Base-by-base conservation (phyloP, 1,140 invertebrate genomes). In the Rhopalosiphum maidis region DNA sequence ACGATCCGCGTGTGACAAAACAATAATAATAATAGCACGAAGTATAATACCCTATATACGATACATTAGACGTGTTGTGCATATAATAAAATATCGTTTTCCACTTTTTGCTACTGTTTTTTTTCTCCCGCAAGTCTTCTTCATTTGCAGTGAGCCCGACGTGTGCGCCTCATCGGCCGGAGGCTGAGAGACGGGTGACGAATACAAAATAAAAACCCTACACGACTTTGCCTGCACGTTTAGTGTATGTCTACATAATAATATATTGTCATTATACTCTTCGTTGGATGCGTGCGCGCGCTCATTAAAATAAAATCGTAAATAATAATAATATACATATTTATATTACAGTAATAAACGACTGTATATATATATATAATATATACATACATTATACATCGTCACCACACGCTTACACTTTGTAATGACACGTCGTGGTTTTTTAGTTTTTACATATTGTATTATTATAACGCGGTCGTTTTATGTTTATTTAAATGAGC, bases 401-500 rank as follows among this genome's bases (percentile, higher is more conserved):
- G 18, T 37, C 23, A 85, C 37, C 22, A 25, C 85, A 87, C 85
- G 43, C 35, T 83, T 11, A 46, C 25, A 86, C 41, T 18, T 48
- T 87, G 85, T 46, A 87, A 54, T 22, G 87, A 89, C 48, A 25
- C 87, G 54, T 90, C 54, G 88, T 37, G 88, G 88, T 90, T 90
- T 90, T 90, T 90, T 90, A 54, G 48, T 51, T 88, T 88, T 54
- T 88, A 41, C 35, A 77, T 88, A 51, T 54, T 88, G n/a, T 90
- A 60, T 90, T 60, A 43, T 90, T 41, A 55, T 30, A 77, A 1
- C 25, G 54, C 25, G 37, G 89, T 68, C 89, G 54, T 68, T 90
- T 86, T 93, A 55, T 93, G 77, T 93, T 93, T 86, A 85, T 93
- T 93, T 93, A 93, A 93, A 93, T 86, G 82, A 93, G 91, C 91